Conservation (phyloP, 2,888 invertebrate genomes). For the Sepioteuthis lessoniana region DNA sequence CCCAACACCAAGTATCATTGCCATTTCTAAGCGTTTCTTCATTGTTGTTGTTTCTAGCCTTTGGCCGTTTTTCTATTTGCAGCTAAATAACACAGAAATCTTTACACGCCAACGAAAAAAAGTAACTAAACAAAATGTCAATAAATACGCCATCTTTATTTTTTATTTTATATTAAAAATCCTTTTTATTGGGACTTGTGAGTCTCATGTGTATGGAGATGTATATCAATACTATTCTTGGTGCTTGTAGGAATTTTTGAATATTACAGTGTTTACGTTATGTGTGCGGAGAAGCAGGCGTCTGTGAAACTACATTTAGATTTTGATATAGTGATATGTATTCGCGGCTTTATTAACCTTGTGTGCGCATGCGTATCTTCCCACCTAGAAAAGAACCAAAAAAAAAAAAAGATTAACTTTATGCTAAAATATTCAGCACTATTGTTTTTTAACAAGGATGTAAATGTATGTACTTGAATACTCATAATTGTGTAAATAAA, state of each 20-base stretch:
- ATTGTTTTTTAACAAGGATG: no score
- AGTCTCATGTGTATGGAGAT: neutral
- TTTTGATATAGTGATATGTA: no score
- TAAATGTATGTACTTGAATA: no score
- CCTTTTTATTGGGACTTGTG: neutral
- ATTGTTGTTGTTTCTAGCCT: neutral
- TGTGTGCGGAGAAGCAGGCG: no score
- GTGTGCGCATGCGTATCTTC: no score
- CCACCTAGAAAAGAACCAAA: no score
- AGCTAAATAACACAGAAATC: neutral
- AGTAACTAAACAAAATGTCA: neutral
- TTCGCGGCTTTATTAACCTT: no score
- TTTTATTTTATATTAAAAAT: neutral
- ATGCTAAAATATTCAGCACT: no score
- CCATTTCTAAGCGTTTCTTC: neutral
- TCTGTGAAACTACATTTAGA: no score
- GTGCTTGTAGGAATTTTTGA: neutral
- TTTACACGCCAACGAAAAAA: neutral
- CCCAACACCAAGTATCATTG: neutral
- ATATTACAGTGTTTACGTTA: no score
- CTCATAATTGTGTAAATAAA: no score
- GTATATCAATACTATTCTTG: neutral
- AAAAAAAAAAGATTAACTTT: no score
- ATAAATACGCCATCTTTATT: neutral
- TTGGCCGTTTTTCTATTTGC: constrained; percentile 21